These are phyloP conservation scores for Philereme vetulata DNA, from an alignment of 2,888 invertebrate species.

Conservation along the genomic window DNA sequence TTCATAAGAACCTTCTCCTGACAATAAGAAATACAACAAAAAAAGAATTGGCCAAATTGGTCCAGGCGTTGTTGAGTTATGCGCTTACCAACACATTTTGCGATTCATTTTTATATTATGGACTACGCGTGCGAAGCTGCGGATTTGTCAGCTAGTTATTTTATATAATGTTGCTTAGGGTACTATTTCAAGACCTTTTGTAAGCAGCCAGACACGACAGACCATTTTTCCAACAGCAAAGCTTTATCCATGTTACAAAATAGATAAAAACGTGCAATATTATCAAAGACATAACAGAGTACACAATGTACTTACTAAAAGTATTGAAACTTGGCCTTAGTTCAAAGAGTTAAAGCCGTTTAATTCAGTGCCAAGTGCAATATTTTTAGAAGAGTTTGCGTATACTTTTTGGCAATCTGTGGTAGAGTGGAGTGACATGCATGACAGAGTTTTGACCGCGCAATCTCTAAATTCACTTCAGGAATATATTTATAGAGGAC, in stretches of 20 bases:
- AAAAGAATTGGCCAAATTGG: too few relatives aligned
- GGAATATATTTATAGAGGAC: slow-evolving; percentile 22
- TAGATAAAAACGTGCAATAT: slow-evolving; percentile 5
- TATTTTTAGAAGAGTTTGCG: slow-evolving; percentile 65
- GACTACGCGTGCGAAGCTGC: too few relatives aligned
- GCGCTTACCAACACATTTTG: too few relatives aligned
- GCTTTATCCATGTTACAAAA: slow-evolving; percentile 8
- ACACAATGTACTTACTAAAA: slow-evolving; percentile 27
- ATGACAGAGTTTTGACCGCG: slow-evolving; percentile 55
- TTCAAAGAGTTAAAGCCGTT: slow-evolving; percentile 73
- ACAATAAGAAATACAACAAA: too few relatives aligned
- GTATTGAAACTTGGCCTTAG: slow-evolving; percentile 62
- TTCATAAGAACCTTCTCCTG: too few relatives aligned
- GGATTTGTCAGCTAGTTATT: too few relatives aligned
- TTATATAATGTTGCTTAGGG: too few relatives aligned
- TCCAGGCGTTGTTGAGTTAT: too few relatives aligned
- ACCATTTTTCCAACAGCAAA: too few relatives aligned
- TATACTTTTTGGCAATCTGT: neutral
- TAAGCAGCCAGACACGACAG: too few relatives aligned
- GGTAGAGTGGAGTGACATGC: slow-evolving; percentile 17
- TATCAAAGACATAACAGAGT: slow-evolving; percentile 20
- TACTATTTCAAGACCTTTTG: too few relatives aligned
- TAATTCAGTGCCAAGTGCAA: slow-evolving; percentile 76
- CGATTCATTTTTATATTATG: too few relatives aligned
- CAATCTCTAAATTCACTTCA: slow-evolving; percentile 53